A percentile compares a stretch with the other conserved stretches of the same genome.
phyloP scores from a whole-genome alignment of 92 coral and sea anemone species.

The Galaxea fascicularis region DNA sequence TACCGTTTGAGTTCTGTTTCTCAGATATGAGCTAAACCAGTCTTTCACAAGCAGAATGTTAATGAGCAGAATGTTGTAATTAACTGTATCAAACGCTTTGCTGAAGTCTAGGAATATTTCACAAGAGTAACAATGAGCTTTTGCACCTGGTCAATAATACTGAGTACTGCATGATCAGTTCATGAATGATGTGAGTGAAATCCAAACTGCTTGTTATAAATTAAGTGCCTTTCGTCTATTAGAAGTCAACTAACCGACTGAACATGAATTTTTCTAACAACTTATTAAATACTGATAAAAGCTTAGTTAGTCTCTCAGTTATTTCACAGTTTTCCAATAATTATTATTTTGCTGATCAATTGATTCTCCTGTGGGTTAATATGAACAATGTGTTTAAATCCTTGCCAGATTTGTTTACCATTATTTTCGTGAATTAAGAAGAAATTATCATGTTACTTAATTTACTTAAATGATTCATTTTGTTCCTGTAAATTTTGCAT shows the following conservation, averaged over 20 bases:
- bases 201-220: constrained; percentile 3
- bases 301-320: too few species aligned
- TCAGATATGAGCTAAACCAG: not conserved
- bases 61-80: constrained; percentile 21
- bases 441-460: too few species aligned
- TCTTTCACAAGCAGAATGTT: not conserved
- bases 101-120: constrained; percentile 43
- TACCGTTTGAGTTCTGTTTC: not conserved
- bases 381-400: too few species aligned
- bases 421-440: too few species aligned
- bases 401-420: too few species aligned
- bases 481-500: too few species aligned
- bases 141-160: constrained; percentile 33
- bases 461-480: too few species aligned
- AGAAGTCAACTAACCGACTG: not conserved
- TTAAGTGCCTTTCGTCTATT: not conserved
- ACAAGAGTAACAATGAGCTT: constrained; percentile 31
- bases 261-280: constrained; percentile 17
- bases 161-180: constrained; percentile 33
- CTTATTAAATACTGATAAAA: constrained; percentile 12
- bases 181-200: constrained; percentile 2
- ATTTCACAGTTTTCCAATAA: too few species aligned
- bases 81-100: constrained; percentile 42
- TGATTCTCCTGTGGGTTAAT: too few species aligned
- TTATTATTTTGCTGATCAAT: too few species aligned